phyloP scores from a whole-genome alignment of 2,797 vertebrate species.

The Macropus fuliginosus region DNA sequence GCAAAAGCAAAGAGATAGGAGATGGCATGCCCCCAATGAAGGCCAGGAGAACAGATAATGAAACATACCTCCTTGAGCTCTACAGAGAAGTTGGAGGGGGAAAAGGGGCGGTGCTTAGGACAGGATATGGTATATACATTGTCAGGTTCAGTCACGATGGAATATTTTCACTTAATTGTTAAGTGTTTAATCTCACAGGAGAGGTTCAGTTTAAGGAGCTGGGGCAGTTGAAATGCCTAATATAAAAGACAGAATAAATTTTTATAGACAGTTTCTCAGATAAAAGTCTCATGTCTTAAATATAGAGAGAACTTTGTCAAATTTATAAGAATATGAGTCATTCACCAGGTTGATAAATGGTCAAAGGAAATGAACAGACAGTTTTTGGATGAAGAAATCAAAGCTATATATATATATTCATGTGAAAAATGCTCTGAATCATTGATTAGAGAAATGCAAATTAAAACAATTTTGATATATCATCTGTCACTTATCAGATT shows the following conservation, averaged over 20 bases:
- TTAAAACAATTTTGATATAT: not conserved
- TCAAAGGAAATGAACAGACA: not conserved
- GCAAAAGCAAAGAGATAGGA: not conserved
- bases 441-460: not conserved
- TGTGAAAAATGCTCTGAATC: not conserved
- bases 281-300: not conserved
- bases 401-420: not conserved
- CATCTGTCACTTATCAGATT: not conserved
- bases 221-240: not conserved
- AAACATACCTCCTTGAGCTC: not conserved
- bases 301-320: not conserved
- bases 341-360: not conserved
- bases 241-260: not conserved
- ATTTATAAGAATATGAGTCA: not conserved
- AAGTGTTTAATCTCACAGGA: not conserved
- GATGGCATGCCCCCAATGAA: not conserved
- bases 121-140: not conserved
- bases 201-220: not conserved
- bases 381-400: not conserved
- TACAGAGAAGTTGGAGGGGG: not conserved
- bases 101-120: not conserved
- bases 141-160: not conserved
- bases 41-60: not conserved
- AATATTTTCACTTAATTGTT: not conserved
- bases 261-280: not conserved